A percentile compares a stretch with the other conserved stretches of the same genome.
These are phyloP conservation scores for Cochlearius cochlearius DNA, from an alignment of 2,113 vertebrate species.

Conservation along the genomic window DNA sequence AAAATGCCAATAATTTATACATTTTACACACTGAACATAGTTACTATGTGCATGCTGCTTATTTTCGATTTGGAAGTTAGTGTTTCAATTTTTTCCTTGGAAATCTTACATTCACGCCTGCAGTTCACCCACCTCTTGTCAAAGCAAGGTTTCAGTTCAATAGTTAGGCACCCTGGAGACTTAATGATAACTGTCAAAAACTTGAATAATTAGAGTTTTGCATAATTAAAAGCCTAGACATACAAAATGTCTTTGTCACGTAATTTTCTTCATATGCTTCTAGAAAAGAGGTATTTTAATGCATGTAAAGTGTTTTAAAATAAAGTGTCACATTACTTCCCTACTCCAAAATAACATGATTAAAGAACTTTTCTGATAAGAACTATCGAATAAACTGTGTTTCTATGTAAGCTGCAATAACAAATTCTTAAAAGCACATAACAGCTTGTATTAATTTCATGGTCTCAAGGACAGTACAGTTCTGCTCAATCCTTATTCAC, in stretches of 20 bases:
- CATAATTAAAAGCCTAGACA: not conserved
- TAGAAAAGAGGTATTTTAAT: not conserved
- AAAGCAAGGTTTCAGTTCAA: conserved; percentile 39
- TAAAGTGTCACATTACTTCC: not conserved
- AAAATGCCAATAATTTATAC: not conserved
- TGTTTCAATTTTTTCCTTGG: not conserved
- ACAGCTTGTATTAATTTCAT: not conserved
- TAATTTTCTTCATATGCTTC: not conserved
- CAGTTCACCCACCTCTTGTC: conserved; percentile 19
- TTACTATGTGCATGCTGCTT: not conserved
- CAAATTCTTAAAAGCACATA: not conserved
- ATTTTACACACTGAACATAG: not conserved
- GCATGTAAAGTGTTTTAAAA: not conserved
- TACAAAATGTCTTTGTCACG: not conserved
- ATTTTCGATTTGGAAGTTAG: not conserved
- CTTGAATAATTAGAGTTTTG: not conserved
- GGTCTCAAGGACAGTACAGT: not conserved
- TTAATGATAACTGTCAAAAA: conserved; percentile 22
- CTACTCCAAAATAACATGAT: not conserved
- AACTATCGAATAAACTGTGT: not conserved
- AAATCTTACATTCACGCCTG: not conserved
- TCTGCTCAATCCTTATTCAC: not conserved
- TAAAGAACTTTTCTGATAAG: not conserved
- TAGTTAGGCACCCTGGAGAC: not conserved
- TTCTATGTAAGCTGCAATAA: not conserved